Evolutionary conservation across 2,888 invertebrate genomes (phyloP), one percentile per base, ranked within the genome.

Genomic region (Epsilonema sp.): DNA sequence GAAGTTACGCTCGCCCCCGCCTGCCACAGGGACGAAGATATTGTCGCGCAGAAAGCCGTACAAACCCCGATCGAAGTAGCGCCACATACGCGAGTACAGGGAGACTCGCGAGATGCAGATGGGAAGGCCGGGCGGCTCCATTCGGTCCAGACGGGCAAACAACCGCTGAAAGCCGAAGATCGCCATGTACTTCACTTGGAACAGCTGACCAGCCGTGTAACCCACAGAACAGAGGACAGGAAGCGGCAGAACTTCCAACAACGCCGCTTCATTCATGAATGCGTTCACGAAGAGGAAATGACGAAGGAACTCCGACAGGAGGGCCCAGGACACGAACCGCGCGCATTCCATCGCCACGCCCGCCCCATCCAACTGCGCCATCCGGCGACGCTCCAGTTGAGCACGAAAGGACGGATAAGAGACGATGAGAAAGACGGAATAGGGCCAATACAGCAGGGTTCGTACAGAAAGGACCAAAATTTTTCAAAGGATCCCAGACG

Each of bases 41-140:
- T 85, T 82, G 58, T 37, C 16, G 8, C 25, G 36, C 25, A 92
- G 73, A 71, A 90, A 92, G 56, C 76, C 76, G 65, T 94, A 85
- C 13, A 92, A 74, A 11, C 92, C 92, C 58, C 79, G 77, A 71
- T 94, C 92, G 71, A 94, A 94, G 65, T 82, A 66, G 69, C 84
- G 81, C 92, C 94, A 94, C 82, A 94, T 85, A 59, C 86, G 80
- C 0, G 92, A 87, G 68, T 89, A 92, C 23, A 83, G 75, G 70
- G 87, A 83, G 52, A 92, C 78, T 54, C 86, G 74, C 20, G 82
- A 82, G 52, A 92, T 82, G 65, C 94, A 94, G 56, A 79, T 77
- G 2, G 89, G 86, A 41, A 77, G 77, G 1, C 75, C 73, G 0
- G 84, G 83, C 21, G 83, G 76, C 21, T 62, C 54, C 45, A 74